These are phyloP conservation scores for Phyllostomus hastatus DNA, from an alignment of 2,113 vertebrate genomes.

Conservation along the genomic window DNA sequence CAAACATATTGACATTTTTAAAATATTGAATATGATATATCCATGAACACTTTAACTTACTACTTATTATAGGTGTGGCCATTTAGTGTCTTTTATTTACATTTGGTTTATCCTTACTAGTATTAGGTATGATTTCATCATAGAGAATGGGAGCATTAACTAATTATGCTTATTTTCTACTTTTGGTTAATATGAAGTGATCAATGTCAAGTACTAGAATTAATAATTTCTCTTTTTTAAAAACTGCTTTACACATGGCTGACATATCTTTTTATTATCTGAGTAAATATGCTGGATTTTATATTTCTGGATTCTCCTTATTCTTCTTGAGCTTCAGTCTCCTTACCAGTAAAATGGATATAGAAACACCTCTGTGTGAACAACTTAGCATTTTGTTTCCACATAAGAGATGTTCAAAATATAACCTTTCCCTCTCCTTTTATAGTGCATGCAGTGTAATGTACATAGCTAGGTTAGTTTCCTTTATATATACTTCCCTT, in stretches of 20 bases:
- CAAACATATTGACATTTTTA: neutral
- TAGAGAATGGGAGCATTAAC: neutral
- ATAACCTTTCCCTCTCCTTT: neutral
- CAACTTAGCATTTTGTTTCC: neutral
- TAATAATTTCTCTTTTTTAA: neutral
- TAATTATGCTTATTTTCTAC: neutral
- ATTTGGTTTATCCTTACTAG: neutral
- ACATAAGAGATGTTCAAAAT: neutral
- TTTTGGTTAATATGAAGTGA: conserved; percentile 1
- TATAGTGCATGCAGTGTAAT: neutral
- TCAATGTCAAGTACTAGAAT: neutral
- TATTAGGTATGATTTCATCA: neutral
- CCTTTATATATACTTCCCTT: neutral
- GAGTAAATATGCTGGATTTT: neutral
- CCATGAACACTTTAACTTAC: neutral
- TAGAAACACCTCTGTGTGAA: neutral
- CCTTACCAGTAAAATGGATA: neutral
- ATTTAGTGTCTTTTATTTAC: neutral
- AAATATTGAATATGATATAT: neutral
- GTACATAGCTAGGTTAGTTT: neutral
- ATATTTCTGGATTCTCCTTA: neutral
- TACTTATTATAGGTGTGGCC: neutral
- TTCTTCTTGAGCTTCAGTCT: neutral
- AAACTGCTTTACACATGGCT: neutral
- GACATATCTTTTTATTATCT: neutral